A percentile compares a stretch with the other conserved stretches of the same genome.
phyloP scores from a whole-genome alignment of 53 echinoderm and acorn worm species.

The Luidia sarsii region DNA sequence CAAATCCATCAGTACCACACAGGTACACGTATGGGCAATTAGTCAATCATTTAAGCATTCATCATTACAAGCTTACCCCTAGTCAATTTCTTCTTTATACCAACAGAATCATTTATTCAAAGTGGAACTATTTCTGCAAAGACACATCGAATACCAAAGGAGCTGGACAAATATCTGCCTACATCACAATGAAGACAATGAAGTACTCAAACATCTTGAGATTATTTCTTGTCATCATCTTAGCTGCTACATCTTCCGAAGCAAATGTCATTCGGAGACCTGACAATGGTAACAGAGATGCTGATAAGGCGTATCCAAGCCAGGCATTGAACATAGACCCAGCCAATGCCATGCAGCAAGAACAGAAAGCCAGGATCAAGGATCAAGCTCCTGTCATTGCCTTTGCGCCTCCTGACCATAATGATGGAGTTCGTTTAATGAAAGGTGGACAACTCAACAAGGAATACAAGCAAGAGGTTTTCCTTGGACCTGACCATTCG shows the following conservation, averaged over 20 bases:
- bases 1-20: too few species aligned
- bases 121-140: too few species aligned
- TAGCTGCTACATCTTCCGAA: not conserved
- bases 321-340: too few species aligned
- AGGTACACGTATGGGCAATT: too few species aligned
- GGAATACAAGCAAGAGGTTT: conserved; percentile 88
- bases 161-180: too few species aligned
- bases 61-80: too few species aligned
- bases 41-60: too few species aligned
- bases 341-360: not conserved
- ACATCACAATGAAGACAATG: conserved; percentile 14
- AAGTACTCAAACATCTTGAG: conserved; percentile 3
- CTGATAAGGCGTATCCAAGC: too few species aligned
- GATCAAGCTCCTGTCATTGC: conserved; percentile 27
- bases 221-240: not conserved
- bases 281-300: too few species aligned
- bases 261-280: conserved; percentile 31
- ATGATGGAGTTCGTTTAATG: conserved; percentile 87
- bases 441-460: conserved; percentile 87
- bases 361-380: not conserved
- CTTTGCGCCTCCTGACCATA: conserved; percentile 83
- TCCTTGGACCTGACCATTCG: conserved; percentile 91
- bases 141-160: too few species aligned
- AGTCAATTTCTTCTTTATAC: too few species aligned
- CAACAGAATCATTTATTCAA: too few species aligned